phyloP scores from a whole-genome alignment of 2,888 invertebrate species.

The Habrosyne pyritoides region DNA sequence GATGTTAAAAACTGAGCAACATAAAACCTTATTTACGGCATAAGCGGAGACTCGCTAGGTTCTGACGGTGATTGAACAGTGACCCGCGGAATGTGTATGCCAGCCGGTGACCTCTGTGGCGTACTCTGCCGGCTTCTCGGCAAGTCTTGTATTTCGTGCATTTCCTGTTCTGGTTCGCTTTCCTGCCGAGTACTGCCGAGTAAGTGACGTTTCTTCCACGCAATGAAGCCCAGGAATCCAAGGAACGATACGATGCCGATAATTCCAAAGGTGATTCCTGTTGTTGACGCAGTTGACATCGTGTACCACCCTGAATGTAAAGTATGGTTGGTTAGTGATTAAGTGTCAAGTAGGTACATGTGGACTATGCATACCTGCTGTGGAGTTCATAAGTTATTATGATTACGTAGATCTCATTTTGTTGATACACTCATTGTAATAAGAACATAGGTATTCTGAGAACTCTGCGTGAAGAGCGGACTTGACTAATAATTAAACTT shows the following conservation, averaged over 20 bases:
- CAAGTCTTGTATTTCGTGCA: conserved; percentile 14
- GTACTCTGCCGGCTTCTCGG: conserved; percentile 17
- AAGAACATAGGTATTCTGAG: no score
- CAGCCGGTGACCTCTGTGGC: conserved; percentile 16
- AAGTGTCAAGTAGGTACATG: no score
- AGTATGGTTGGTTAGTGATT: neutral
- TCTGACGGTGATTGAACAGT: conserved; percentile 59
- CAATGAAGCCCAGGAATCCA: conserved; percentile 49
- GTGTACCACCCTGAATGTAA: conserved; percentile 60
- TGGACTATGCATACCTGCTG: no score
- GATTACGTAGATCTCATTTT: no score
- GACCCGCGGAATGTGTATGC: conserved; percentile 44
- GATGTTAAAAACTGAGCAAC: no score
- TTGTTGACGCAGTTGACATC: conserved; percentile 71
- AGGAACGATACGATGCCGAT: conserved; percentile 50
- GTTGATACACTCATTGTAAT: no score
- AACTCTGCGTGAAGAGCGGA: no score
- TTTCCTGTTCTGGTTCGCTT: conserved; percentile 52
- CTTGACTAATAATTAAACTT: no score
- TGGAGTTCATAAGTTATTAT: no score
- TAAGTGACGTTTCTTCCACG: conserved; percentile 60
- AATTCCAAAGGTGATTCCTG: conserved; percentile 63
- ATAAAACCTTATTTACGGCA: neutral
- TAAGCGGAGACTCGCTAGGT: conserved; percentile 32
- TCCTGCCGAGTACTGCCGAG: conserved; percentile 43